Evolutionary conservation across 2,797 vertebrate species (phyloP).

Genomic region (Hippocampus kuda): DNA sequence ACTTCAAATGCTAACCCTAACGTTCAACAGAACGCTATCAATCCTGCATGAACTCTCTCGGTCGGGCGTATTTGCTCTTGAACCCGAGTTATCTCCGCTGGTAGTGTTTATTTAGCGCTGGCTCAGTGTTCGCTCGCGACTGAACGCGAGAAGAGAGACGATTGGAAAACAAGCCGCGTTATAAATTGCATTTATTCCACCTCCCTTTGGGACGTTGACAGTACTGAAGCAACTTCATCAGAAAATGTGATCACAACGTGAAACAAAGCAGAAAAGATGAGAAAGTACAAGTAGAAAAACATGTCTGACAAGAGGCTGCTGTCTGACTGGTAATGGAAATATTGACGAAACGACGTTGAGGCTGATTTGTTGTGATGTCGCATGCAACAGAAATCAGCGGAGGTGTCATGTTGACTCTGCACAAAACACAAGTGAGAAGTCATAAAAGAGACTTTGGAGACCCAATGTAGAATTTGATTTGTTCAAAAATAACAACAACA

Average conservation of each 20-base stretch:
- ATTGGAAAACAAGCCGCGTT: not conserved
- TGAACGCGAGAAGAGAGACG: not conserved
- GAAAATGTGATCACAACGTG: not conserved
- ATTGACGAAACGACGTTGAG: conserved; percentile 10
- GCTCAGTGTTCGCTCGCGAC: not conserved
- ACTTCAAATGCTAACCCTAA: not conserved
- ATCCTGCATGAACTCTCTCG: not conserved
- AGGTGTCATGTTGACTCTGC: conserved; percentile 6
- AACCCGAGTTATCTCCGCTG: not conserved
- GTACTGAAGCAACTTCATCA: not conserved
- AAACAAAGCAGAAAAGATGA: conserved; percentile 4
- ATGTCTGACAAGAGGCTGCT: not conserved
- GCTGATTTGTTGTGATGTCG: conserved; percentile 4
- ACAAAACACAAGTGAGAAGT: not conserved
- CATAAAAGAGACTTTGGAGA: conserved; percentile 4
- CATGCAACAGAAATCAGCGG: not conserved
- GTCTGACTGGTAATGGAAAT: conserved; percentile 3
- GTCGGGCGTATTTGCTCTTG: not conserved
- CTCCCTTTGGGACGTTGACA: conserved; percentile 3
- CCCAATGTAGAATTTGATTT: conserved; percentile 1
- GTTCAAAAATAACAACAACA: not conserved
- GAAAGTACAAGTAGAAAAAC: not conserved
- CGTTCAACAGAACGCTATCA: not conserved
- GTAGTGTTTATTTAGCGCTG: not conserved
- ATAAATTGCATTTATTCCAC: not conserved